Evolutionary conservation across 2,113 vertebrate genomes (phyloP).

Genomic region (Origma solitaria): DNA sequence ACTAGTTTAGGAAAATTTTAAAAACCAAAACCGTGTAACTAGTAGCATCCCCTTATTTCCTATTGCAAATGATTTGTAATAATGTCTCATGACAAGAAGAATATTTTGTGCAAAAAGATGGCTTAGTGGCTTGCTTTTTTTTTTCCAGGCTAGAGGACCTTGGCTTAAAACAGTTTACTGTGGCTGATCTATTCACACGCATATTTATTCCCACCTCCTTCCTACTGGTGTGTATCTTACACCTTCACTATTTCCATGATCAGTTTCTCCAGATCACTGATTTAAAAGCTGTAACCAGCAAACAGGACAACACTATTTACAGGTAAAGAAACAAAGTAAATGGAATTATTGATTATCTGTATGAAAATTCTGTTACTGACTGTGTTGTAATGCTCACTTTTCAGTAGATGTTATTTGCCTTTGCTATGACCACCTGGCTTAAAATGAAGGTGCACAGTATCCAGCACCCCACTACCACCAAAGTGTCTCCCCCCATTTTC

Average conservation of each 20-base stretch:
- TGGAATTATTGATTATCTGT: neutral
- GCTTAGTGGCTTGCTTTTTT: neutral
- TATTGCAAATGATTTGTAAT: neutral
- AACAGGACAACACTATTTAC: slow-evolving; percentile 92
- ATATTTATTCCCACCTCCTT: slow-evolving; percentile 97
- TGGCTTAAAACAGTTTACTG: slow-evolving; percentile 80
- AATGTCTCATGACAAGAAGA: neutral
- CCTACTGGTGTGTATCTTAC: slow-evolving; percentile 90
- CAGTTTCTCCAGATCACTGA: slow-evolving; percentile 92
- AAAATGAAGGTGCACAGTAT: neutral
- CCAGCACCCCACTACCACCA: neutral
- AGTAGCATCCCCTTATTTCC: neutral
- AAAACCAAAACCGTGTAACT: neutral
- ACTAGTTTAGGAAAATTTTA: neutral
- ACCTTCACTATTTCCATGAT: slow-evolving; percentile 97
- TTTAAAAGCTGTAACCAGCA: slow-evolving; percentile 90
- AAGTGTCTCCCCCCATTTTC: neutral
- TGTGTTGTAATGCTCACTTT: neutral
- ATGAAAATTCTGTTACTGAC: neutral
- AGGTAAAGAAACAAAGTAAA: slow-evolving; percentile 75
- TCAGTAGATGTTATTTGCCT: neutral
- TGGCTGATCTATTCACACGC: slow-evolving; percentile 83
- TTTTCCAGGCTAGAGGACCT: slow-evolving; percentile 80
- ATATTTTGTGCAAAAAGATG: neutral
- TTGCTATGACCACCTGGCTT: neutral